Base-by-base conservation (phyloP, 2,113 vertebrate genomes). In the Corynorhinus townsendii region DNA sequence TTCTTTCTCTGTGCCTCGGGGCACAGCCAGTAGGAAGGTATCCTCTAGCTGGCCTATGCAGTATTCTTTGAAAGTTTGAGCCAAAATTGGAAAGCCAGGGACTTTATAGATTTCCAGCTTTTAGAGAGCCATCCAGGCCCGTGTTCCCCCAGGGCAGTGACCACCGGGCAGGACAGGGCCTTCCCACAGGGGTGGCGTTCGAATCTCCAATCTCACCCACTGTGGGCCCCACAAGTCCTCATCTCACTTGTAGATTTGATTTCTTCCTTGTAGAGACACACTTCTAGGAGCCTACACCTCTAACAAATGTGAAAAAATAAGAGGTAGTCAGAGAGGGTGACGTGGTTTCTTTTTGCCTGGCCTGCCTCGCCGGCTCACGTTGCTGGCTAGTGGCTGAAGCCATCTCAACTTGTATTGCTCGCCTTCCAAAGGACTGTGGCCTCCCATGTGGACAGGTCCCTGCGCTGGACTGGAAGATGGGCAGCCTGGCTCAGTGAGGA, bases 81-180 rank as follows among this genome's bases (percentile, higher is more conserved):
- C 30, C 76, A 11, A 90, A 92, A 66, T 75, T 35, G 79, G 85
- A 94, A 95, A 92, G n/a, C 33, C 33, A 72, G 80, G 64, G 22
- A 43, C 59, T 95, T 82, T 38, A 86, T 24, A 47, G 88, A 84
- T 30, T 86, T 59, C 54, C 14, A 47, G 59, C 59, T 91, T 90
- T 49, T 71, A 1, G 3, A 22, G 66, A 68, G 35, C 35, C 28
- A 40, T 1, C 5, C 54, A 28, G 80, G n/a, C 28, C 45, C 2
- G 9, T 28, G 7, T 28, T 56, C 72, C 40, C 54, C 45, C 2
- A 22, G 30, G 33, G n/a, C 17, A 56, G 35, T 0, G 35, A 26
- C 62, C 28, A 30, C 6, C 0, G 2, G 80, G 40, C 30, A n/a
- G 56, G 30, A 26, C 26, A 19, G 68, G 68, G 10, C 35, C 9